These are phyloP conservation scores for Harlomillsia oculata DNA, from an alignment of 1,140 invertebrate genomes.

Conservation along the genomic window DNA sequence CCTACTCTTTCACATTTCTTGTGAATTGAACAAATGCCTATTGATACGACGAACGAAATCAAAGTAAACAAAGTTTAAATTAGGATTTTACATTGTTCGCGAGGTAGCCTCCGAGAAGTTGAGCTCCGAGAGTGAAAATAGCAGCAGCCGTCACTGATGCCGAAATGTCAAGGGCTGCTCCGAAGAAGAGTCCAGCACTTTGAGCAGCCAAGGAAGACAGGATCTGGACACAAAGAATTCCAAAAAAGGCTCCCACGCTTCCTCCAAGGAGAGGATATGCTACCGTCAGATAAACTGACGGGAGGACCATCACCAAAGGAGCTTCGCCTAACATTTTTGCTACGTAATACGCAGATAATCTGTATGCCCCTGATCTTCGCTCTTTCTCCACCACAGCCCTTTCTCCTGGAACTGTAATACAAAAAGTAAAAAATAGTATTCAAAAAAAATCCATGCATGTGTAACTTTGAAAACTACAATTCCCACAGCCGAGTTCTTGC, in stretches of 20 bases:
- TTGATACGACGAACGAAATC: no score
- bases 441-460: no score
- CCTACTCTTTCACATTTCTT: no score
- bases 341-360: conserved; percentile 72
- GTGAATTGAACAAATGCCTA: no score
- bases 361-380: conserved; percentile 65
- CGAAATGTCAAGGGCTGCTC: conserved; percentile 65
- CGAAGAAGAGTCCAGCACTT: conserved; percentile 74
- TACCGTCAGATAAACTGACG: conserved; percentile 67
- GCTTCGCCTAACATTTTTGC: conserved; percentile 74
- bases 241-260: conserved; percentile 54
- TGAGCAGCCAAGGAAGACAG: conserved; percentile 67
- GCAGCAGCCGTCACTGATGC: conserved; percentile 70
- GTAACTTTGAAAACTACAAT: no score
- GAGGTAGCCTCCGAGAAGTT: conserved; percentile 73
- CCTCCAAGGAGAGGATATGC: conserved; percentile 66
- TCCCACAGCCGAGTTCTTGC: no score
- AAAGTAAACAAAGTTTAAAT: not conserved
- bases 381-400: conserved; percentile 76
- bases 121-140: conserved; percentile 66
- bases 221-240: conserved; percentile 60
- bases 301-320: conserved; percentile 56
- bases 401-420: conserved; percentile 62
- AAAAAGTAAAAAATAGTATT: not conserved
- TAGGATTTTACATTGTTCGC: conserved; percentile 61